Evolutionary conservation across 2,797 vertebrate species (phyloP).

Genomic region (Petrocephalus schoutedeni): DNA sequence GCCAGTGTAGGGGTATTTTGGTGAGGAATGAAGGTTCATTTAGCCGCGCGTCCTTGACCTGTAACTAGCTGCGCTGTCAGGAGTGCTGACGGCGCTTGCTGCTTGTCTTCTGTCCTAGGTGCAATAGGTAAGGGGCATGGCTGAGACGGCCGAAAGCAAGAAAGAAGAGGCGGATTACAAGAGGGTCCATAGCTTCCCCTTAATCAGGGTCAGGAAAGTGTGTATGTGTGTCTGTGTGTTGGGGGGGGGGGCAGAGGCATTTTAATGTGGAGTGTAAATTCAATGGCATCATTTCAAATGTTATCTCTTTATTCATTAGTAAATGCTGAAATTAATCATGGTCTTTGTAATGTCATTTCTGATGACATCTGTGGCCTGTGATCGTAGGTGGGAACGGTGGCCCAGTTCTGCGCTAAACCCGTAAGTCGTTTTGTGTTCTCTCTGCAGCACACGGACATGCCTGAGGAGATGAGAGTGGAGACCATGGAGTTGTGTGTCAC

Average conservation of each 20-base stretch:
- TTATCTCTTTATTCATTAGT: not conserved
- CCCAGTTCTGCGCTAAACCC: not conserved
- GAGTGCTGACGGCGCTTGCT: not conserved
- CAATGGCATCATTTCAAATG: too few species aligned
- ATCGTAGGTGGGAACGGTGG: not conserved
- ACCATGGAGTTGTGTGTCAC: slow-evolving; percentile 92
- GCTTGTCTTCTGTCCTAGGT: not conserved
- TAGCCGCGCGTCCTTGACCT: not conserved
- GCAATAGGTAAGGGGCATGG: slow-evolving; percentile 55
- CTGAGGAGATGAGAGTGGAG: slow-evolving; percentile 92
- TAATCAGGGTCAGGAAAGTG: slow-evolving; percentile 78
- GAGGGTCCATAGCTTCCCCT: slow-evolving; percentile 89
- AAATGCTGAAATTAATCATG: not conserved
- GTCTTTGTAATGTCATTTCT: not conserved
- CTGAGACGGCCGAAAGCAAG: slow-evolving; percentile 80
- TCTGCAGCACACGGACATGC: slow-evolving; percentile 91
- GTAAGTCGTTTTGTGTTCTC: not conserved
- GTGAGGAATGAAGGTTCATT: not conserved
- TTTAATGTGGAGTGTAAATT: not conserved
- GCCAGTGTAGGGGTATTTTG: not conserved
- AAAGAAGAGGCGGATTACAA: slow-evolving; percentile 97
- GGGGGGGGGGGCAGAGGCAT: not conserved
- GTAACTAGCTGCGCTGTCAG: not conserved
- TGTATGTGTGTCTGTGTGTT: not conserved
- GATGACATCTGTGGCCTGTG: not conserved